Conservation (phyloP, 2,797 vertebrate species). For the Euphonia xanthogaster region DNA sequence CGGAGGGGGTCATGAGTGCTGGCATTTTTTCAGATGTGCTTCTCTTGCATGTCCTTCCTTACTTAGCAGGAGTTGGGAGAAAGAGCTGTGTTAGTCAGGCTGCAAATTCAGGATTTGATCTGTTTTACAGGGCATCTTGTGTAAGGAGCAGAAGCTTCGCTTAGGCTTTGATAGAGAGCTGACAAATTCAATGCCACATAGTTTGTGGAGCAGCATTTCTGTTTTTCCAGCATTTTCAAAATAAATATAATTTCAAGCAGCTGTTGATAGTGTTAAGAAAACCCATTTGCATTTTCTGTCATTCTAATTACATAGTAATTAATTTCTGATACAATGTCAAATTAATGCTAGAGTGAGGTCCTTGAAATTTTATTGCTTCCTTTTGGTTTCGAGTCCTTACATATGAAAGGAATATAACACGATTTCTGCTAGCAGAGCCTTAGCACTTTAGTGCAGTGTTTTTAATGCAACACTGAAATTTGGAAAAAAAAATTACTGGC, state of each 20-base stretch:
- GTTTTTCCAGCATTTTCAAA: not conserved
- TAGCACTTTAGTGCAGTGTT: not conserved
- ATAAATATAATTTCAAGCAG: not conserved
- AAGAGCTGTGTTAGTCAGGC: not conserved
- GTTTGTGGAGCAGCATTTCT: not conserved
- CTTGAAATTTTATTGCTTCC: not conserved
- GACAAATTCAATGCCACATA: not conserved
- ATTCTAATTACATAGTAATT: not conserved
- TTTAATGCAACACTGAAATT: not conserved
- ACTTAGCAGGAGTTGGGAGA: not conserved
- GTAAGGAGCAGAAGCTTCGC: not conserved
- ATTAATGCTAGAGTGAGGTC: not conserved
- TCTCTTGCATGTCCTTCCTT: slow-evolving; percentile 14
- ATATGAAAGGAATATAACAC: not conserved
- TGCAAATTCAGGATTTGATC: not conserved
- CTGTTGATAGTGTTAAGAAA: not conserved
- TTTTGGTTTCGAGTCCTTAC: not conserved
- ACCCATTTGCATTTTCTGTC: not conserved
- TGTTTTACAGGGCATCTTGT: not conserved
- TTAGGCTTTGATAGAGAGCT: not conserved
- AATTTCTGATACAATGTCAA: not conserved
- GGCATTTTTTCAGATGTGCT: not conserved
- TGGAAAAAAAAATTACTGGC: not conserved
- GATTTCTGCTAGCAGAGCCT: not conserved
- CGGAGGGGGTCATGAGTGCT: not conserved